Base-by-base conservation (phyloP, 2,797 vertebrate genomes). In the Smutsia gigantea region DNA sequence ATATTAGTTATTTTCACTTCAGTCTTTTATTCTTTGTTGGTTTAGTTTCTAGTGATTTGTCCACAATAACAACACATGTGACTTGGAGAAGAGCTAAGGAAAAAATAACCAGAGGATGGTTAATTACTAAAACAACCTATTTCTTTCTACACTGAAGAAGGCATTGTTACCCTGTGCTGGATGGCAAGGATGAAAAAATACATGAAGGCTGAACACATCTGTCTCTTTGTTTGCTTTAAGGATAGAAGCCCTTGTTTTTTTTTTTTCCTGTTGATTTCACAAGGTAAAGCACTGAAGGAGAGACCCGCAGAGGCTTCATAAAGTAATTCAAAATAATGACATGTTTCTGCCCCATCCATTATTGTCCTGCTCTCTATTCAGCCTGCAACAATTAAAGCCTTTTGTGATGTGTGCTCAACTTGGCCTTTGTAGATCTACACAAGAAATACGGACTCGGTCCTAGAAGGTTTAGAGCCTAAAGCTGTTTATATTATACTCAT, bases 151-250 rank as follows among this genome's bases (percentile, higher is more conserved):
- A n/a, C 7, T 59, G 90, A 84, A 93, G 66, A 96, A 97, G 93
- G 37, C 90, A 93, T 81, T 94, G 61, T 90, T 93, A 83, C 64
- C 61, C 29, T 51, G 78, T 31, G 1, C 78, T 87, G 75, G 51
- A 84, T 77, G 46, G 37, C 51, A 97, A 94, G 96, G 64, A 97
- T 90, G 27, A 5, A 81, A 86, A 34, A 19, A 25, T 84, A 92
- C 78, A 14, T 86, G 53, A 93, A 97, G 12, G 64, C 83, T 97
- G 85, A 86, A 86, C 46, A 95, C 96, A 97, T 96, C 91, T 97
- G 93, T 93, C 94, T 95, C 94, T 97, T 97, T 96, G 94, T 95
- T 97, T 97, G 88, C 90, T 79, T 97, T 92, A 94, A 83, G 79
- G 88, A 97, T 51, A 94, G n/a, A 90, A 63, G 9, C 2, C 21